A percentile compares a stretch with the other conserved stretches of the same genome.
Evolutionary conservation across 2,797 vertebrate genomes (phyloP).

Genomic region (Gouania willdenowi): DNA sequence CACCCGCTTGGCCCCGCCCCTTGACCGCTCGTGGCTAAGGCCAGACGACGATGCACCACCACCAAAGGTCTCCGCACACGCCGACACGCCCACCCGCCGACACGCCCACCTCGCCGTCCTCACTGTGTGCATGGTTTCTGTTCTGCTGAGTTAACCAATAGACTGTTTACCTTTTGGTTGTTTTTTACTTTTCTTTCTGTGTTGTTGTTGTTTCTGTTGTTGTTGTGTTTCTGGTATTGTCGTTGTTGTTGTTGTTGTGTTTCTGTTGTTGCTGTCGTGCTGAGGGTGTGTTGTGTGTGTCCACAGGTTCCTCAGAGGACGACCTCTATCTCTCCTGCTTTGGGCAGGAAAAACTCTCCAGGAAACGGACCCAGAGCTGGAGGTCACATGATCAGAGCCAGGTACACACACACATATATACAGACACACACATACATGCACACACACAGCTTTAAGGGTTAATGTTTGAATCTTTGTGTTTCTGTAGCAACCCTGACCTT

Average conservation of each 20-base stretch:
- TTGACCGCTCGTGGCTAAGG: slow-evolving; percentile 94
- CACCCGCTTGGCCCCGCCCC: slow-evolving; percentile 80
- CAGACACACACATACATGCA: background rate
- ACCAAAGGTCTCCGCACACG: slow-evolving; percentile 86
- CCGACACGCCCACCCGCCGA: no score
- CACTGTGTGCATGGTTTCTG: no score
- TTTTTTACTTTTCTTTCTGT: background rate
- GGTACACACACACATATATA: slow-evolving; percentile 68
- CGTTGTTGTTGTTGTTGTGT: background rate
- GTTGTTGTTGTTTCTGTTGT: background rate
- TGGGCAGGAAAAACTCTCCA: slow-evolving; percentile 94
- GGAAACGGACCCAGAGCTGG: slow-evolving; percentile 88
- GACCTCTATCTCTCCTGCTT: slow-evolving; percentile 95
- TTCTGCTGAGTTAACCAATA: no score
- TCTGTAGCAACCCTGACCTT: slow-evolving; percentile 91
- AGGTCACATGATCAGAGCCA: slow-evolving; percentile 91
- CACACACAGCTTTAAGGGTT: background rate
- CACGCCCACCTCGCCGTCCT: no score
- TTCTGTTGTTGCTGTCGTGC: background rate
- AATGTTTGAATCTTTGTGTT: slow-evolving; percentile 49
- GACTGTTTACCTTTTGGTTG: background rate
- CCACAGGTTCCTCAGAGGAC: slow-evolving; percentile 94
- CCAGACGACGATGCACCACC: slow-evolving; percentile 97
- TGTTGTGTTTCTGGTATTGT: background rate
- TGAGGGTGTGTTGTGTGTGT: no score